Conservation (phyloP, 1,140 invertebrate species). For the Macrobrachium rosenbergii region DNA sequence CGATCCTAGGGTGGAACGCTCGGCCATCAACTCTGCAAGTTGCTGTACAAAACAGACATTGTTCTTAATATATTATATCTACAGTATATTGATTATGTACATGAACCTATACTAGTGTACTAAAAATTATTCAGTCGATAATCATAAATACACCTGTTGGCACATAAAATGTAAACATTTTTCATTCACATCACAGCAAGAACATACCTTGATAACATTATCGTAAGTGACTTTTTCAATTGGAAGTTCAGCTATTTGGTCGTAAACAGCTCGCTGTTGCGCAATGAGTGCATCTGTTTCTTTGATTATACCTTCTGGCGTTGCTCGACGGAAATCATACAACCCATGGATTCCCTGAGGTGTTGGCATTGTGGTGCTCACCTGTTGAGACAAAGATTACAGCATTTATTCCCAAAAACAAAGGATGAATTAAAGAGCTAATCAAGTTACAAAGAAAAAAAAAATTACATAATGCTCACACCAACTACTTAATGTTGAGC, state of each 20-base stretch:
- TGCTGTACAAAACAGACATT: slow-evolving; percentile 13
- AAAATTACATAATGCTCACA: too few species aligned
- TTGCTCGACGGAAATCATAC: slow-evolving; percentile 68
- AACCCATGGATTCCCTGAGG: slow-evolving; percentile 63
- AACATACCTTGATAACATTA: slow-evolving; percentile 71
- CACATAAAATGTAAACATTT: neutral
- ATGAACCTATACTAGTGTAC: neutral
- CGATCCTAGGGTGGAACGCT: slow-evolving; percentile 70
- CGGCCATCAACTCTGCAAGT: slow-evolving; percentile 70
- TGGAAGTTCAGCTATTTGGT: slow-evolving; percentile 69
- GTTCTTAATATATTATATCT: neutral
- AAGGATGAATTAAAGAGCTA: too few species aligned
- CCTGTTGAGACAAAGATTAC: neutral
- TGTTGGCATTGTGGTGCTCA: slow-evolving; percentile 51
- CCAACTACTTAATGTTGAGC: too few species aligned
- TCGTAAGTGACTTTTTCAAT: slow-evolving; percentile 69
- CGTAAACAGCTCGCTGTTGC: slow-evolving; percentile 69
- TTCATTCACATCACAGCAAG: neutral
- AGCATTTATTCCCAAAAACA: too few species aligned
- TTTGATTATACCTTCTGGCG: slow-evolving; percentile 68
- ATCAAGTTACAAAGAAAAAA: too few species aligned
- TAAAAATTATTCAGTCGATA: neutral
- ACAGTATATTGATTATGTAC: neutral
- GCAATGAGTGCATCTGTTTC: slow-evolving; percentile 69
- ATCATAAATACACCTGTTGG: neutral